phyloP scores from a whole-genome alignment of 2,113 vertebrate species.

The Cryptotis parvus region DNA sequence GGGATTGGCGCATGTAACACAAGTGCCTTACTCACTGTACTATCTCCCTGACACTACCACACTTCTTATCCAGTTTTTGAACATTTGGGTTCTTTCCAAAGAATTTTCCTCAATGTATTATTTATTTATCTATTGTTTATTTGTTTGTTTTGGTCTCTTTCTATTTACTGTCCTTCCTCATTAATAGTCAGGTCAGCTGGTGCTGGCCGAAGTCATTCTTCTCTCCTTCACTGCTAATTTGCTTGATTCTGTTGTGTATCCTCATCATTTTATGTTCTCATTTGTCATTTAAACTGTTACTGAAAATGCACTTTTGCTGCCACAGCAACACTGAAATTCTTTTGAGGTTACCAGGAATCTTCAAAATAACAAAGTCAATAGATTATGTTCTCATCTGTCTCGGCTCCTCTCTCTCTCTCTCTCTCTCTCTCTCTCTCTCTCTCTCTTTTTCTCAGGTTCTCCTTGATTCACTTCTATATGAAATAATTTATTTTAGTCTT shows the following conservation, averaged over 20 bases:
- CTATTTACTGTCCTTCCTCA: neutral
- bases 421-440: neutral
- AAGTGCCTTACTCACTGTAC: no score
- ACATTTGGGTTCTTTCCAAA: no score
- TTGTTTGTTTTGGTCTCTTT: neutral
- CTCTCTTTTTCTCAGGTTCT: neutral
- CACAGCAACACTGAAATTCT: neutral
- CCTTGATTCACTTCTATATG: neutral
- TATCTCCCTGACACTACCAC: no score
- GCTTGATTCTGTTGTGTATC: neutral
- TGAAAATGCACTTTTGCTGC: neutral
- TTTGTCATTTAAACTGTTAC: neutral
- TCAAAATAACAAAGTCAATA: neutral
- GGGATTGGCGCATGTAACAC: no score
- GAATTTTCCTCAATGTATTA: neutral
- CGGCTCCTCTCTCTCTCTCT: conserved; percentile 3
- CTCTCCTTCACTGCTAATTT: neutral
- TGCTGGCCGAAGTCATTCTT: neutral
- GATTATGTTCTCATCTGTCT: conserved; percentile 11
- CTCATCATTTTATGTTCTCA: neutral
- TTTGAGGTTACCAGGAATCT: neutral
- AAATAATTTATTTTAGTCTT: conserved; percentile 3
- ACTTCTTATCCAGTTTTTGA: no score
- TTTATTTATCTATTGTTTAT: no score
- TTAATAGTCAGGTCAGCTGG: neutral